These are phyloP conservation scores for Tipula helvola DNA, from an alignment of 2,888 invertebrate genomes.

Conservation along the genomic window DNA sequence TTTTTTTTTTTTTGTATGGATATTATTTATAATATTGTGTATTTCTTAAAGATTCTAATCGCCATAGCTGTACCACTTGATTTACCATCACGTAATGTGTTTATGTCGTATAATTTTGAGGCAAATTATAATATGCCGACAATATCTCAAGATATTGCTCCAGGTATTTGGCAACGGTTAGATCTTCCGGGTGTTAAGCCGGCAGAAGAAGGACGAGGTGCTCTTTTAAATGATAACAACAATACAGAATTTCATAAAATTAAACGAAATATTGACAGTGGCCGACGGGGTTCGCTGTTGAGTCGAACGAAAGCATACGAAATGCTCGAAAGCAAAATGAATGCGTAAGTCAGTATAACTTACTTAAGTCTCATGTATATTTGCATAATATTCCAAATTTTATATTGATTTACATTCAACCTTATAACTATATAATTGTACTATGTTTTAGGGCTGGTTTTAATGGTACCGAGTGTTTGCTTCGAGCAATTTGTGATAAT, in stretches of 20 bases:
- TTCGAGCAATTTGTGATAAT: not conserved
- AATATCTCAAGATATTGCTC: not conserved
- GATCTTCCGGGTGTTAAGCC: not conserved
- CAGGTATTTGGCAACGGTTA: not conserved
- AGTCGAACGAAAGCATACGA: not conserved
- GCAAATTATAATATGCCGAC: slow-evolving; percentile 42
- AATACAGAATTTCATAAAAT: not conserved
- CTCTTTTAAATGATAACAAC: not conserved
- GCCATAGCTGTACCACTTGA: slow-evolving; percentile 51
- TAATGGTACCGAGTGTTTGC: not conserved
- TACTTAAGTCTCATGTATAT: too few relatives aligned
- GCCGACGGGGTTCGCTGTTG: not conserved
- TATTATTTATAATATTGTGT: not conserved
- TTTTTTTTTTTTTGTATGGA: not conserved
- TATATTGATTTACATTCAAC: too few relatives aligned
- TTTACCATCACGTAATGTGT: slow-evolving; percentile 47
- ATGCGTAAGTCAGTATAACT: not conserved
- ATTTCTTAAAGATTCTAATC: slow-evolving; percentile 41
- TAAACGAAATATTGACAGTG: not conserved
- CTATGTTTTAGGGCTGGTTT: not conserved
- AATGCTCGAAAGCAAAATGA: not conserved
- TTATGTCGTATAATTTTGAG: slow-evolving; percentile 55
- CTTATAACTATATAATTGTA: too few relatives aligned
- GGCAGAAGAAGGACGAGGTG: not conserved
- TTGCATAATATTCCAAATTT: too few relatives aligned